phyloP scores from a whole-genome alignment of 2,113 vertebrate species.

The Hylia prasina region DNA sequence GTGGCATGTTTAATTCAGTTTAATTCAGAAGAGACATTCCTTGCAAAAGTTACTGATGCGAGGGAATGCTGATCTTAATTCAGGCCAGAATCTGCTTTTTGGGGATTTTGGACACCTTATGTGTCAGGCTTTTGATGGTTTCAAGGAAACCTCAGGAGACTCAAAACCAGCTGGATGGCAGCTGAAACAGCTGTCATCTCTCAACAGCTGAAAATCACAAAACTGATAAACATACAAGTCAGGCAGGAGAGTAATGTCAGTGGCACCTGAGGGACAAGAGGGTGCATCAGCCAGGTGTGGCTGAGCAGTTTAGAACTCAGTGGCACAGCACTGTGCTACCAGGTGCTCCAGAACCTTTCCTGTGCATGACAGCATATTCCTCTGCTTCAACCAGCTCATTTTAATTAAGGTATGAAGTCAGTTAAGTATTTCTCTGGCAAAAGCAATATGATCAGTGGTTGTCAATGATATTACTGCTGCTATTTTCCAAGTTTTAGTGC shows the following conservation, averaged over 20 bases:
- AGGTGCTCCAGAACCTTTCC: background rate
- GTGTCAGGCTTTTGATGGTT: background rate
- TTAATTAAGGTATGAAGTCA: background rate
- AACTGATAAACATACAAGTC: background rate
- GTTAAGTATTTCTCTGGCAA: background rate
- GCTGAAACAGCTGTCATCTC: background rate
- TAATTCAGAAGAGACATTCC: background rate
- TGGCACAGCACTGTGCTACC: background rate
- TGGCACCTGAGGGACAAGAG: background rate
- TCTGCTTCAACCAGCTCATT: background rate
- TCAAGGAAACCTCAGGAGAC: background rate
- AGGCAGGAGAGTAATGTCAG: background rate
- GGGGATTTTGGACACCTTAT: background rate
- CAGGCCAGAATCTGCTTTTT: background rate
- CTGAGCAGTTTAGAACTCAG: background rate
- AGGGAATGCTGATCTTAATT: background rate
- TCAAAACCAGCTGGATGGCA: background rate
- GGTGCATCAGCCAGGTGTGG: background rate
- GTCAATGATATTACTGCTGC: background rate
- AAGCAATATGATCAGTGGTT: background rate
- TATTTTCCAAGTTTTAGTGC: background rate
- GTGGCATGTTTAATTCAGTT: accelerated
- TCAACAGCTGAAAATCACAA: background rate
- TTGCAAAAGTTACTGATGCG: background rate
- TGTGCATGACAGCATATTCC: background rate